A percentile compares a stretch with the other conserved stretches of the same genome.
Conservation (phyloP, 2,797 vertebrate species). For the Nannoperca australis region DNA sequence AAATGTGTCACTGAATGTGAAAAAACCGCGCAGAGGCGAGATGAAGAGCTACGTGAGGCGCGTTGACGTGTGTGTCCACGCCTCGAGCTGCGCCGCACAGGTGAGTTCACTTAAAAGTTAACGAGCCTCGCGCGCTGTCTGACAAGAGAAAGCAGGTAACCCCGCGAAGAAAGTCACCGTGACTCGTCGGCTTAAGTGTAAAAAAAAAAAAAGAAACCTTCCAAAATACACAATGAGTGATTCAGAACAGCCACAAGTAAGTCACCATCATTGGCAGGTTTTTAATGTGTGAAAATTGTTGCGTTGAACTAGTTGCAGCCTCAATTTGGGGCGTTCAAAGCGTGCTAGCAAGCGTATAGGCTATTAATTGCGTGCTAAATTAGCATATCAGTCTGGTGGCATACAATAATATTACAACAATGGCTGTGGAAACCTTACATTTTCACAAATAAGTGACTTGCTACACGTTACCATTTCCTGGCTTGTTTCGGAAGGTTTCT, state of each 20-base stretch:
- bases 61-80: conserved; percentile 32
- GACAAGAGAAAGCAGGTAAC: conserved; percentile 39
- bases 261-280: neutral
- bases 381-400: neutral
- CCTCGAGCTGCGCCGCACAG: conserved; percentile 39
- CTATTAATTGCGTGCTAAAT: neutral
- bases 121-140: conserved; percentile 35
- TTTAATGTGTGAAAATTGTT: neutral
- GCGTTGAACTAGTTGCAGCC: too few relatives aligned
- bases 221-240: conserved; percentile 64
- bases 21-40: neutral
- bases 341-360: neutral
- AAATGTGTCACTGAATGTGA: neutral
- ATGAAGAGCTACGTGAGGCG: conserved; percentile 5
- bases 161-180: conserved; percentile 13
- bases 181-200: conserved; percentile 7
- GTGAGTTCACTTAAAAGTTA: conserved; percentile 72
- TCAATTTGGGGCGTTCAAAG: neutral
- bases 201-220: neutral
- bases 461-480: neutral
- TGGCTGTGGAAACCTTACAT: neutral
- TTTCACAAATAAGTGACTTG: neutral
- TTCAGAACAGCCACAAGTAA: conserved; percentile 67
- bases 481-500: neutral
- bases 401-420: neutral